These are phyloP conservation scores for Himalopsyche tibetana DNA, from an alignment of 2,888 invertebrate species.

Conservation along the genomic window DNA sequence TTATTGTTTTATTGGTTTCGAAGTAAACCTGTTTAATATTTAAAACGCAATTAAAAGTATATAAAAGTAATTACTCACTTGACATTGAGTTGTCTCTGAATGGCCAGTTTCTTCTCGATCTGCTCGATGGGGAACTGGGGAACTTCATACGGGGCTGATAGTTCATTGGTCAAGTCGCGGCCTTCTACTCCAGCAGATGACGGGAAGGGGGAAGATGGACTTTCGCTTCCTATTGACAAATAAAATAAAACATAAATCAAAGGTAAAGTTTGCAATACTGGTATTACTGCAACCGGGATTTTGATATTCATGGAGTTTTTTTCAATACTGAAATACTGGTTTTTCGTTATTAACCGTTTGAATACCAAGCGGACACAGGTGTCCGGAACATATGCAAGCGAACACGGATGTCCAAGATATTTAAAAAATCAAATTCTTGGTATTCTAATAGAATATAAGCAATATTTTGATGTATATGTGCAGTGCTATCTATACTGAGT, in stretches of 20 bases:
- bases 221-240: slow-evolving; percentile 82
- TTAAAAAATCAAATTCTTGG: no score
- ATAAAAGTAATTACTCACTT: slow-evolving; percentile 80
- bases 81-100: slow-evolving; percentile 91
- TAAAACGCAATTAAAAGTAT: not conserved
- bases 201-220: slow-evolving; percentile 79
- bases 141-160: slow-evolving; percentile 97
- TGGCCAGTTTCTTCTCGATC: slow-evolving; percentile 93
- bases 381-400: no score
- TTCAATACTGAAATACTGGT: no score
- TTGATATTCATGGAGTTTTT: no score
- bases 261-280: no score
- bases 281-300: no score
- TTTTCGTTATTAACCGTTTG: no score
- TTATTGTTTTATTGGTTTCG: not conserved
- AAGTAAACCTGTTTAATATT: not conserved
- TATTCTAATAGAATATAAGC: no score
- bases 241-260: slow-evolving; percentile 16
- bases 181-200: slow-evolving; percentile 73
- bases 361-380: no score
- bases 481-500: no score
- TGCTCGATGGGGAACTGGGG: slow-evolving; percentile 99
- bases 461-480: no score
- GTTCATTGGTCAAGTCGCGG: slow-evolving; percentile 86
- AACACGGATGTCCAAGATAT: no score